Evolutionary conservation across 2,888 invertebrate genomes (phyloP), one percentile per base, ranked within the genome.

Genomic region (Nasonia oneida): DNA sequence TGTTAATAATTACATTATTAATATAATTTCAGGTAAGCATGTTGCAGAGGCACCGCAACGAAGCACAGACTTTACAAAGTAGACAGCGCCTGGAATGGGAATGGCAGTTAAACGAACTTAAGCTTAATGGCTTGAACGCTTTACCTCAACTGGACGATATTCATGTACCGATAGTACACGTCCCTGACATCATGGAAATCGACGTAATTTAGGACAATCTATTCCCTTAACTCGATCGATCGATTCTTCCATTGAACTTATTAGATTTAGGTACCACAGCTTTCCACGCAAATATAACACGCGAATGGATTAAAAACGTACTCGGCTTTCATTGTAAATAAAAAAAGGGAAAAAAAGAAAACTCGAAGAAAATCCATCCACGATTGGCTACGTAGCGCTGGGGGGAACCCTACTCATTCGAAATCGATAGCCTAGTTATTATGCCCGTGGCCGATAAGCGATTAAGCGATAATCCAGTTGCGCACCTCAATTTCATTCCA

Each of bases 41-140:
- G 97, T 95, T 99, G 88, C 94, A 98, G 84, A 95, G 99, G 42
- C 99, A 99, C 94, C 98, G 98, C 92, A 98, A 98, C 89, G 99
- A 99, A 93, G 98, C 99, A 0, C 98, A 99, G 93, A 98, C 98
- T 14, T 94, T 99, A 87, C 97, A 98, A 93, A 98, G 98, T 3
- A 98, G 98, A 2, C 99, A 99, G 93, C 96, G 96, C 90, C 97
- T 99, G 97, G 97, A 98, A 90, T 99, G 99, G 99, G 98, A 98
- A 93, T 98, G 98, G 97, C 98, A 97, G 92, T 94, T 99, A 90
- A 98, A 98, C 91, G 98, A 98, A 93, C 94, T 97, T 75, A 97
- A 96, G 83, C 94, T 98, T 57, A 98, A 97, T 93, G 98, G 98
- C 93, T 96, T 96, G 90, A 98, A 98, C 93, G 95, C 95, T 12